These are phyloP conservation scores for Burhinus oedicnemus DNA, from an alignment of 2,113 vertebrate species.

Conservation along the genomic window DNA sequence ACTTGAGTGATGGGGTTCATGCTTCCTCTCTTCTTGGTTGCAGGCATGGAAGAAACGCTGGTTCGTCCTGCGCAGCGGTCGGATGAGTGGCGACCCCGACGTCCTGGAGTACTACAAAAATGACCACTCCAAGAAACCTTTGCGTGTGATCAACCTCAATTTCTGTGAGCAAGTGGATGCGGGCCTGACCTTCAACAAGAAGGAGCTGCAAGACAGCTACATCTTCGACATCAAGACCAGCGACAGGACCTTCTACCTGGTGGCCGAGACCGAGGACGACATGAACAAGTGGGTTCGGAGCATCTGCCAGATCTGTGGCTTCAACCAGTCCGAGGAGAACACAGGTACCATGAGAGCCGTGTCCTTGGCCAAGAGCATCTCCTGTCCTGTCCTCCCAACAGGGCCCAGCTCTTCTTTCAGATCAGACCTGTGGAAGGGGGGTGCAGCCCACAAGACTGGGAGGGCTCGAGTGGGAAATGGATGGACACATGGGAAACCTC, in stretches of 20 bases:
- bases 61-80: conserved; percentile 95
- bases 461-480: not conserved
- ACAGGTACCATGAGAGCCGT: conserved; percentile 76
- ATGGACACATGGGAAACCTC: not conserved
- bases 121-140: conserved; percentile 94
- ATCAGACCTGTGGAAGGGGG: not conserved
- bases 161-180: conserved; percentile 97
- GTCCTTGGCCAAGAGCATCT: not conserved
- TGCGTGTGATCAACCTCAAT: conserved; percentile 95
- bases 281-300: conserved; percentile 99
- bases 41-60: conserved; percentile 99
- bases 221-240: conserved; percentile 98
- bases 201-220: conserved; percentile 97
- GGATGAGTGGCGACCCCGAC: conserved; percentile 96
- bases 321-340: conserved; percentile 95
- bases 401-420: not conserved
- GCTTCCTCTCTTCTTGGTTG: not conserved
- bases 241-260: conserved; percentile 96
- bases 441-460: not conserved
- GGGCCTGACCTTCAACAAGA: conserved; percentile 96
- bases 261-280: conserved; percentile 96
- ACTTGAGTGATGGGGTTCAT: not conserved
- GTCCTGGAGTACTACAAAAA: conserved; percentile 99
- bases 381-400: not conserved
- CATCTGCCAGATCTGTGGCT: conserved; percentile 98